Evolutionary conservation across 2,888 invertebrate genomes (phyloP).

Genomic region (Drosophila subquinaria): DNA sequence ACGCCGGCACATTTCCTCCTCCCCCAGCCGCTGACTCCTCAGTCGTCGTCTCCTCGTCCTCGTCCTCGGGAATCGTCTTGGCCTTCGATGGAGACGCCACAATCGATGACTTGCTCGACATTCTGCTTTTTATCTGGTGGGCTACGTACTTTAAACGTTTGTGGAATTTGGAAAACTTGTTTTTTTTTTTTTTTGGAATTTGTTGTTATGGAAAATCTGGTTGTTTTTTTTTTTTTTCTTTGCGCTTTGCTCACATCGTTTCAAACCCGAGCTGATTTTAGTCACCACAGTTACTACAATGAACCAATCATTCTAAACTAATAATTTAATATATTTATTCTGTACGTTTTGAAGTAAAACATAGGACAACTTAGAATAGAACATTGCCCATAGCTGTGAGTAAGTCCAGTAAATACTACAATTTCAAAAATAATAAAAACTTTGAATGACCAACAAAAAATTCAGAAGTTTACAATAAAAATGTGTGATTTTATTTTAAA

Average conservation of each 20-base stretch:
- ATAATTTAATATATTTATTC: neutral
- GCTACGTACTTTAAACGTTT: neutral
- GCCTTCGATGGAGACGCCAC: conserved; percentile 4
- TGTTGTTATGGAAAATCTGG: neutral
- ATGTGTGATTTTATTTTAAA: too few relatives aligned
- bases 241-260: conserved; percentile 2
- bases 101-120: conserved; percentile 30
- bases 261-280: neutral
- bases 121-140: conserved; percentile 8
- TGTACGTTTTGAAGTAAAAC: neutral
- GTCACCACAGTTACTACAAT: conserved; percentile 9
- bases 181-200: neutral
- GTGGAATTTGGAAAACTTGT: conserved; percentile 10
- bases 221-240: neutral
- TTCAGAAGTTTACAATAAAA: too few relatives aligned
- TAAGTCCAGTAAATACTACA: too few relatives aligned
- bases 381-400: too few relatives aligned
- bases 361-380: neutral
- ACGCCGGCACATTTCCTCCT: neutral
- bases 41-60: neutral
- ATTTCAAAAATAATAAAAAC: too few relatives aligned
- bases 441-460: too few relatives aligned
- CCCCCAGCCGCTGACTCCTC: neutral
- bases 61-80: neutral
- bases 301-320: neutral